phyloP scores from a whole-genome alignment of 2,888 invertebrate species.

The Brachyptera risi region DNA sequence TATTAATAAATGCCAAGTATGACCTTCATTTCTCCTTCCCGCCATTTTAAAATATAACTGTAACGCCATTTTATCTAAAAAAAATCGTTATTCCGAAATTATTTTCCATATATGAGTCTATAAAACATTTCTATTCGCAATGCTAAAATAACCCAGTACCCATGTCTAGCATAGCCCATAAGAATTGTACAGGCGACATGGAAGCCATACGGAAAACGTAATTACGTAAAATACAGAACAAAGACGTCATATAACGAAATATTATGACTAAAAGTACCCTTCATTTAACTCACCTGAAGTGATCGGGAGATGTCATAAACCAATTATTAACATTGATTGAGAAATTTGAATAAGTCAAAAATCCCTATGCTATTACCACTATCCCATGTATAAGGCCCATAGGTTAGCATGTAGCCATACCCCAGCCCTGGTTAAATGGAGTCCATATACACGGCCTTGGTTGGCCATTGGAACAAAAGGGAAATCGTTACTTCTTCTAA shows the following conservation, averaged over 20 bases:
- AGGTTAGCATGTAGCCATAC: conserved; percentile 35
- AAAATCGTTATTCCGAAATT: conserved; percentile 25
- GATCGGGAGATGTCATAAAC: neutral
- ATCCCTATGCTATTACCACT: conserved; percentile 32
- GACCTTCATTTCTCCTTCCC: conserved; percentile 38
- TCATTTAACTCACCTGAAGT: conserved; percentile 29
- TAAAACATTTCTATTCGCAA: neutral
- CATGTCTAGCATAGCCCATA: conserved; percentile 17
- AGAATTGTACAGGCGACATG: conserved; percentile 22
- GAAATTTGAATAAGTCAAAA: conserved; percentile 23
- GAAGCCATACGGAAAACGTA: conserved; percentile 17
- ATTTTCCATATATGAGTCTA: neutral
- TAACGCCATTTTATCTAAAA: conserved; percentile 35
- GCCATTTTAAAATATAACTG: conserved; percentile 33
- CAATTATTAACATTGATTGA: neutral
- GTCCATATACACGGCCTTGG: conserved; percentile 45
- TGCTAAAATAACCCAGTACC: neutral
- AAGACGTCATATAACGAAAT: conserved; percentile 33
- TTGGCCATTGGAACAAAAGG: conserved; percentile 47
- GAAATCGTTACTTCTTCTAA: conserved; percentile 1
- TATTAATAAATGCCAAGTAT: too few relatives aligned
- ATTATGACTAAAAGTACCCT: conserved; percentile 37
- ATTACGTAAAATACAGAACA: conserved; percentile 32
- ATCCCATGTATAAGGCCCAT: conserved; percentile 33
- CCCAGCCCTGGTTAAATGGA: conserved; percentile 43